Evolutionary conservation across 2,888 invertebrate genomes (phyloP).

Genomic region (Sepiola atlantica): DNA sequence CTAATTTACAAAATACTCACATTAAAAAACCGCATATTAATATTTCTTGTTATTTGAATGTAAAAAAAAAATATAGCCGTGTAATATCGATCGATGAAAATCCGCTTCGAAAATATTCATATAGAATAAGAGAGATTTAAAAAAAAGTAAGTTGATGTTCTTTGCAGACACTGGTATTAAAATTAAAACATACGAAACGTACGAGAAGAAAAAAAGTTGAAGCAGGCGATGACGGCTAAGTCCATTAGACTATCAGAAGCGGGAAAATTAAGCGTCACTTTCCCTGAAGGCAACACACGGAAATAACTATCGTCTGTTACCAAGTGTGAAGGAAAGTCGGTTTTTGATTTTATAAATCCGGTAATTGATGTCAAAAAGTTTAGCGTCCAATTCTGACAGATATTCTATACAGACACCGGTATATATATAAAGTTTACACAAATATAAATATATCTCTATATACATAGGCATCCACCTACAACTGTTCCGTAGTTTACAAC

Average conservation of each 20-base stretch:
- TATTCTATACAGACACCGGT: background rate
- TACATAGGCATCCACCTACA: too few relatives aligned
- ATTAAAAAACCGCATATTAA: too few relatives aligned
- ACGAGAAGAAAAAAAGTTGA: background rate
- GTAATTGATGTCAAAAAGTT: slow-evolving; percentile 32
- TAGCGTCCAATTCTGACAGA: background rate
- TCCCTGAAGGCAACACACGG: slow-evolving; percentile 15
- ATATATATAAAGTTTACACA: too few relatives aligned
- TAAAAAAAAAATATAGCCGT: too few relatives aligned
- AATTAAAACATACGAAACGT: background rate
- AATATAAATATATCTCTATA: too few relatives aligned
- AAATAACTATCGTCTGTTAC: background rate
- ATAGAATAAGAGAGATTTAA: background rate
- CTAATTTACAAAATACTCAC: too few relatives aligned
- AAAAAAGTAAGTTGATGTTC: background rate
- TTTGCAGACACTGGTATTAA: slow-evolving; percentile 12
- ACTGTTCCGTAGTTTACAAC: too few relatives aligned
- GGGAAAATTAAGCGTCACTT: background rate
- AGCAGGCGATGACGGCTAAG: background rate
- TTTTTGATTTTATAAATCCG: background rate
- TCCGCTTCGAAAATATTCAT: too few relatives aligned
- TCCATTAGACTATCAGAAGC: background rate
- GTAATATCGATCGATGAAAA: too few relatives aligned
- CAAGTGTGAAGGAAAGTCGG: background rate
- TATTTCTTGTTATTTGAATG: too few relatives aligned